phyloP scores from a whole-genome alignment of 2,797 vertebrate genomes.

The Thamnophis elegans region DNA sequence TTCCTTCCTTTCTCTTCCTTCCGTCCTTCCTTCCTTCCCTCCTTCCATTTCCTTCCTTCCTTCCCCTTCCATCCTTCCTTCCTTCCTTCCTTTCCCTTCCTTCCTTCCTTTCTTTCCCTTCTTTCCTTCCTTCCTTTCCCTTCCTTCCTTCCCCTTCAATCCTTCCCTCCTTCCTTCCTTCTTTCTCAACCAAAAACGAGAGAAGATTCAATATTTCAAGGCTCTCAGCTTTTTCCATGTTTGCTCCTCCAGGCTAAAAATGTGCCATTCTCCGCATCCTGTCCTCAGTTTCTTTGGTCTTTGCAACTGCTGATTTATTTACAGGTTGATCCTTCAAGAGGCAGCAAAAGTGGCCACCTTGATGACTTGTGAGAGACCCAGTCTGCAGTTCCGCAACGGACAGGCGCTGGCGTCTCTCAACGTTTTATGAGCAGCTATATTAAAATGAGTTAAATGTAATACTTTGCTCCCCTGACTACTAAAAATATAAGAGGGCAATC shows the following conservation, averaged over 20 bases:
- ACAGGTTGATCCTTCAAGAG: slow-evolving; percentile 34
- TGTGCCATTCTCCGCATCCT: neutral
- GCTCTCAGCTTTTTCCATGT: neutral
- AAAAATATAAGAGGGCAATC: slow-evolving; percentile 65
- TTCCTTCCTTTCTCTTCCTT: too few species aligned
- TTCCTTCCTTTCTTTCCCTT: too few species aligned
- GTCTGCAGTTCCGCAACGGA: slow-evolving; percentile 39
- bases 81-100: too few species aligned
- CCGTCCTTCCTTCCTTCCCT: too few species aligned
- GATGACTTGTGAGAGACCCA: slow-evolving; percentile 18
- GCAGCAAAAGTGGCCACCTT: slow-evolving; percentile 42
- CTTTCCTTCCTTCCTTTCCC: neutral
- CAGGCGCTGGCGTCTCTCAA: slow-evolving; percentile 18
- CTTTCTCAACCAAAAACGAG: neutral
- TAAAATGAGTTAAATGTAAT: slow-evolving; percentile 66
- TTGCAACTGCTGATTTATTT: slow-evolving; percentile 24
- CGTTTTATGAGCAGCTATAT: slow-evolving; percentile 60
- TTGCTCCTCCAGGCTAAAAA: neutral
- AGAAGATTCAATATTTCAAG: neutral
- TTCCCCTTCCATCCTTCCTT: too few species aligned
- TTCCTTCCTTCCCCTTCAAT: too few species aligned
- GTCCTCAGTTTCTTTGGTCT: neutral
- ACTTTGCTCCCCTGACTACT: slow-evolving; percentile 63
- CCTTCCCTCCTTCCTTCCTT: neutral
- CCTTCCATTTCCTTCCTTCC: too few species aligned